A percentile compares a stretch with the other conserved stretches of the same genome.
phyloP scores from a whole-genome alignment of 2,113 vertebrate genomes.

The Phalacrocorax aristotelis region DNA sequence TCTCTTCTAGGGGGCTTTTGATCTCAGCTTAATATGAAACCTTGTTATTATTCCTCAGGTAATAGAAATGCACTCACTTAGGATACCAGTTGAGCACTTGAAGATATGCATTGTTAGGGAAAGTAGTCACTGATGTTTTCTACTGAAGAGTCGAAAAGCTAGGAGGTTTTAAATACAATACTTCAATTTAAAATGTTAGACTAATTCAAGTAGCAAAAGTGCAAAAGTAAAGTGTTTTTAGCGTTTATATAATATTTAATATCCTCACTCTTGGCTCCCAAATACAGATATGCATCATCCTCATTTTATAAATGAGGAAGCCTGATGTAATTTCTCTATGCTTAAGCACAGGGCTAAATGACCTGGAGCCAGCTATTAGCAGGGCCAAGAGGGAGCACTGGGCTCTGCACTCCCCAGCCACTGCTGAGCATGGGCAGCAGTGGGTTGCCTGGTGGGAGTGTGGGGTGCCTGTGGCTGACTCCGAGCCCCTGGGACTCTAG shows the following conservation, averaged over 20 bases:
- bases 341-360: not conserved
- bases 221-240: not conserved
- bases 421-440: not conserved
- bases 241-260: not conserved
- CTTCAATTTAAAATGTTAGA: not conserved
- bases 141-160: not conserved
- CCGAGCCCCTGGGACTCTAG: rapidly evolving
- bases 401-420: not conserved
- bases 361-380: not conserved
- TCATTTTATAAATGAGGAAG: not conserved
- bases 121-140: not conserved
- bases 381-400: rapidly evolving
- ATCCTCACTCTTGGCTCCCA: not conserved
- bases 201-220: not conserved
- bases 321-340: not conserved
- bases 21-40: not conserved
- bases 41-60: not conserved
- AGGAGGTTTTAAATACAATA: not conserved
- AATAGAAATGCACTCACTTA: not conserved
- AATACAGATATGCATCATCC: not conserved
- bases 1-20: not conserved
- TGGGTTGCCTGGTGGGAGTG: rapidly evolving
- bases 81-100: not conserved
- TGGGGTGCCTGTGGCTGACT: not conserved
- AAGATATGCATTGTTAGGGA: not conserved